Evolutionary conservation across 2,113 vertebrate species (phyloP).

Genomic region (Phalacrocorax carbo): DNA sequence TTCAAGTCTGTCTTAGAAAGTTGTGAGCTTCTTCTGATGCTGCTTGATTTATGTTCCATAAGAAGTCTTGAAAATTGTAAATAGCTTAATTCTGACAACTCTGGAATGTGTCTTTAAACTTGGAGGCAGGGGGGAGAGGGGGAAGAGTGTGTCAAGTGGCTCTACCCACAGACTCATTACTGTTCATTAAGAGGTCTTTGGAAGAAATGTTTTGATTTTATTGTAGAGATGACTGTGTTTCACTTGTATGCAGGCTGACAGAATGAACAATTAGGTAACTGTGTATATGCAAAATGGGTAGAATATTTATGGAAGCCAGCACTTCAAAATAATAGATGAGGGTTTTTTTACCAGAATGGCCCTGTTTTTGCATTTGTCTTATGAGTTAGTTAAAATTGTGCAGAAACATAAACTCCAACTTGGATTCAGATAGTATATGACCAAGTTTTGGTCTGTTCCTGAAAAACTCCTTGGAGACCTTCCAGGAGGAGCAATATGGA

Average conservation of each 20-base stretch:
- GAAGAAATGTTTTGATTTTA: background rate
- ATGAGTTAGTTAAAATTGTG: background rate
- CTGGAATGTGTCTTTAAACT: background rate
- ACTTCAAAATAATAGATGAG: background rate
- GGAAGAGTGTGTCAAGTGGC: background rate
- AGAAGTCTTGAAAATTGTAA: background rate
- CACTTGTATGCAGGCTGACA: background rate
- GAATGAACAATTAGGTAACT: background rate
- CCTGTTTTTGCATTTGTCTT: background rate
- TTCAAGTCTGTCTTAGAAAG: background rate
- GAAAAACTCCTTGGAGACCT: background rate
- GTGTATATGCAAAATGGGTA: background rate
- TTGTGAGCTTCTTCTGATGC: background rate
- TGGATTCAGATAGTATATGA: background rate
- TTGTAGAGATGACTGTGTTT: background rate
- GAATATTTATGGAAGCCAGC: background rate
- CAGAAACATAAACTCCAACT: background rate
- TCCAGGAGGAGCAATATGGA: background rate
- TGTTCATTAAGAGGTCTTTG: background rate
- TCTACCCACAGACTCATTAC: background rate
- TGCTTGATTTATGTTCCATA: background rate
- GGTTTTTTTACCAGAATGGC: background rate
- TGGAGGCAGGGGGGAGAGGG: background rate
- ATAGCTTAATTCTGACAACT: background rate
- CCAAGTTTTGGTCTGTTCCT: background rate